Evolutionary conservation across 2,888 invertebrate species (phyloP).

Genomic region (Lingula anatina): DNA sequence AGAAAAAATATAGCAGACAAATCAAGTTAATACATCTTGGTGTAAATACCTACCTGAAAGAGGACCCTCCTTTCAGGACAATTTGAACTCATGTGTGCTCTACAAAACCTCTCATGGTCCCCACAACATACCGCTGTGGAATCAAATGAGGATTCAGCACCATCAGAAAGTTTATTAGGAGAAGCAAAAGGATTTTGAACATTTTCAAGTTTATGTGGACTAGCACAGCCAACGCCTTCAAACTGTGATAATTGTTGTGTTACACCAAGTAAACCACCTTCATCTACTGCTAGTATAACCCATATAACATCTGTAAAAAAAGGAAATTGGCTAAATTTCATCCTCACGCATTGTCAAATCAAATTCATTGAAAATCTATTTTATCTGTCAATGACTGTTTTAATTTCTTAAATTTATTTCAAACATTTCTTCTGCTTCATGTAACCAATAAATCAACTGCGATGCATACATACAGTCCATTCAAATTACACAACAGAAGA

Average conservation of each 20-base stretch:
- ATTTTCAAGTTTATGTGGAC: slow-evolving; percentile 12
- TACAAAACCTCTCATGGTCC: too few relatives aligned
- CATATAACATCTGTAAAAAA: slow-evolving; percentile 67
- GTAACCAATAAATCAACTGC: not conserved
- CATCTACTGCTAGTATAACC: slow-evolving; percentile 75
- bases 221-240: slow-evolving; percentile 36
- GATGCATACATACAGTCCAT: slow-evolving; percentile 14
- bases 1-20: too few relatives aligned
- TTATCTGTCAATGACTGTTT: too few relatives aligned
- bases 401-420: too few relatives aligned
- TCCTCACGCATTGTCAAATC: not conserved
- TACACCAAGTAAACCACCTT: slow-evolving; percentile 72
- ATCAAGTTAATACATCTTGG: too few relatives aligned
- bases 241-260: slow-evolving; percentile 71
- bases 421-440: too few relatives aligned
- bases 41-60: too few relatives aligned
- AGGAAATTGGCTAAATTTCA: not conserved
- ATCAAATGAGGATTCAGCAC: too few relatives aligned
- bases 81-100: too few relatives aligned
- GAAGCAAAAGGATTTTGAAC: slow-evolving; percentile 30
- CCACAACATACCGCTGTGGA: too few relatives aligned
- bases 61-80: too few relatives aligned
- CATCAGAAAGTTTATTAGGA: slow-evolving; percentile 14
- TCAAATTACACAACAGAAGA: not conserved
- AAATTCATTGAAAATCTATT: too few relatives aligned